Evolutionary conservation across 1,140 invertebrate species (phyloP), one percentile per base, ranked within the genome.

Genomic region (silkworm (Bombyx mori)): DNA sequence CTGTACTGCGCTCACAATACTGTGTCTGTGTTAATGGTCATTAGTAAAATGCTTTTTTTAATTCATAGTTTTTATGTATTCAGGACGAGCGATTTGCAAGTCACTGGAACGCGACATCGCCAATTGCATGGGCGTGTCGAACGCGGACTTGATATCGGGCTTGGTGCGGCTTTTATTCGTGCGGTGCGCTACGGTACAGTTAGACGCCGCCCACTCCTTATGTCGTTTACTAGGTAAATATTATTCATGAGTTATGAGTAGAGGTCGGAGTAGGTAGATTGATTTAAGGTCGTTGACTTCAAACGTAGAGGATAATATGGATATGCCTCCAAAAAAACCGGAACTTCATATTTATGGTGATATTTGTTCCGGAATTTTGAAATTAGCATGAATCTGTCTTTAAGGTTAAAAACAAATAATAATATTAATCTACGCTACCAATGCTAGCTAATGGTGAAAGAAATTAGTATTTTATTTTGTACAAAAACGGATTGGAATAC

Each of bases 31-130:
- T 35, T 8, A n/a, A 8, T 8, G 42, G 12, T 54, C 8, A 54
- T n/a, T 54, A 43, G 8, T 44, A 18, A 9, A 51, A 35, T 51
- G 42, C 10, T 35, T 44, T 54, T 35, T 35, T 35, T 2, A 35
- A 35, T 35, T n/a, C 1, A 44, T 44, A 12, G 35, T 47, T 35
- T 18, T 12, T 55, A 47, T 10, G 26, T 54, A 8, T 67, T 42
- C 56, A 88, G 87, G 91, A 1, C 86, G 90, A 69, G 88, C 89
- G 45, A 77, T 93, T 44, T 86, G 90, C 42, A 91, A 91, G 67
- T 90, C 92, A 42, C 73, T 92, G 8, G 91, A 93, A 73, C 86
- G 89, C 2, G 91, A 93, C 63, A 86, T 91, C 72, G 89, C 86
- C 7, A 70, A 84, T 22, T 84, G 79, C 60, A 89, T 91, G 79